phyloP scores from a whole-genome alignment of 2,888 invertebrate species.

The Iphiclides podalirius region DNA sequence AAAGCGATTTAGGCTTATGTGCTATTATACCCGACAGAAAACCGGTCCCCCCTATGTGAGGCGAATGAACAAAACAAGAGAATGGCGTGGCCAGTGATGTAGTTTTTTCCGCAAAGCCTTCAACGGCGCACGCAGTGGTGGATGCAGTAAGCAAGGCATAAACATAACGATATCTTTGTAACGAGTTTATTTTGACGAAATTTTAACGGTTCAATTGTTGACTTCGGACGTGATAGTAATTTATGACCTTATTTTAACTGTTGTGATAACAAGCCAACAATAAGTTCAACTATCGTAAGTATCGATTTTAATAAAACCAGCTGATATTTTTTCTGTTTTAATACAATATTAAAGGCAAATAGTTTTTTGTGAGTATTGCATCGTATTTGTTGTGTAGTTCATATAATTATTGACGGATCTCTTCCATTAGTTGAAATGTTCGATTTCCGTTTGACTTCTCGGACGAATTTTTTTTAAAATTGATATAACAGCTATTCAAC shows the following conservation, averaged over 20 bases:
- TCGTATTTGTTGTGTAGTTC: no score
- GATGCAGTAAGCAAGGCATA: neutral
- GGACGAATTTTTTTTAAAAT: no score
- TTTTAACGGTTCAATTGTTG: no score
- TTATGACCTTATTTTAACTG: neutral
- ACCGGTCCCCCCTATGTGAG: constrained; percentile 16
- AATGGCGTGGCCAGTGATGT: constrained; percentile 33
- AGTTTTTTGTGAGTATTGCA: no score
- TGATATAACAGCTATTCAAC: no score
- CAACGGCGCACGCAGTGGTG: constrained; percentile 34
- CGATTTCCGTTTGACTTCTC: no score
- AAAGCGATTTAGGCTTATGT: neutral
- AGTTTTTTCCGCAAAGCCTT: constrained; percentile 37
- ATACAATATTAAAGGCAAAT: no score
- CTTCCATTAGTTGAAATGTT: no score
- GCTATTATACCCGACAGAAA: constrained; percentile 12
- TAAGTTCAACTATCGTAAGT: no score
- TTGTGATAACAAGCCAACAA: neutral
- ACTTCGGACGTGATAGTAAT: neutral
- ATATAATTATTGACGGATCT: no score
- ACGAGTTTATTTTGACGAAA: no score
- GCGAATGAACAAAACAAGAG: constrained; percentile 26
- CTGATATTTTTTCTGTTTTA: no score
- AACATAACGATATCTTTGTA: constrained; percentile 3
- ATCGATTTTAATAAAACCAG: neutral